phyloP scores from a whole-genome alignment of 2,888 invertebrate species.

The Drosophila ezoana region DNA sequence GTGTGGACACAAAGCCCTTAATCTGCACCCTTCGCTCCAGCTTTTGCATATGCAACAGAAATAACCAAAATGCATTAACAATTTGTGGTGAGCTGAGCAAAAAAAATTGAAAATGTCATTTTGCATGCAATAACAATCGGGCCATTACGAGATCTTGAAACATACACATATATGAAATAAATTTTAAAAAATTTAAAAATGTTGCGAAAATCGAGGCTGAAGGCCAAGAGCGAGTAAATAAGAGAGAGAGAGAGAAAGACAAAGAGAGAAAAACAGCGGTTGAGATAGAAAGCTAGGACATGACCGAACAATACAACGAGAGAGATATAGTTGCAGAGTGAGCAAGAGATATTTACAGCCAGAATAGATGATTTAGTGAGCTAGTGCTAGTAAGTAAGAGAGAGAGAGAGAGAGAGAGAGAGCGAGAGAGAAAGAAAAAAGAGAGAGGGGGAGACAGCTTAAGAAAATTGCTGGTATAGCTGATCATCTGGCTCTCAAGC shows the following conservation, averaged over 20 bases:
- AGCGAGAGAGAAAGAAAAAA: not conserved
- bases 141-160: not conserved
- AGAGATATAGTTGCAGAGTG: not conserved
- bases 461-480: not conserved
- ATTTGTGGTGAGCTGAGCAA: constrained; percentile 18
- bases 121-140: constrained; percentile 17
- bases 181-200: not conserved
- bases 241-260: no score
- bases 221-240: no score
- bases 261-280: no score
- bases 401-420: not conserved
- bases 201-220: not conserved
- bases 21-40: constrained; percentile 18
- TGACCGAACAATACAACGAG: no score
- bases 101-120: constrained; percentile 30
- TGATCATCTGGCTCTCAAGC: constrained; percentile 18
- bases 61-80: constrained; percentile 40
- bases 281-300: no score
- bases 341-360: no score
- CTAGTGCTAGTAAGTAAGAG: not conserved
- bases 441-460: not conserved
- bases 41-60: constrained; percentile 28
- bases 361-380: no score
- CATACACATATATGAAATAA: not conserved
- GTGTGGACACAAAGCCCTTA: constrained; percentile 28